phyloP scores from a whole-genome alignment of 2,113 vertebrate genomes.

The Gadus chalcogrammus region DNA sequence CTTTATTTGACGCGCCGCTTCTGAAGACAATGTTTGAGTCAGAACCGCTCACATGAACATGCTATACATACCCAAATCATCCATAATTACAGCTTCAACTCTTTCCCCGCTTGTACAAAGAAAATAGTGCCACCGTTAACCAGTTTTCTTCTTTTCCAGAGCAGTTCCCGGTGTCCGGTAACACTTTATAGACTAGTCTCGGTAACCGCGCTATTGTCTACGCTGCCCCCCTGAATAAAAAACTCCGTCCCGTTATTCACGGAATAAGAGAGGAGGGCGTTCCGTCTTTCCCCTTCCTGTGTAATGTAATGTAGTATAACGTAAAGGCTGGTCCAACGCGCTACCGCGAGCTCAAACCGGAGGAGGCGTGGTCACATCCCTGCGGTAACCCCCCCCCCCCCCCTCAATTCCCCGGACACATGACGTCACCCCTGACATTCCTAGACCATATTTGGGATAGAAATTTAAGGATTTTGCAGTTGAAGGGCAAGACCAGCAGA shows the following conservation, averaged over 20 bases:
- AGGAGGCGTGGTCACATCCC: conserved; percentile 62
- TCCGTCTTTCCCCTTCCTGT: too few relatives aligned
- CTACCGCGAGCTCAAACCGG: conserved; percentile 29
- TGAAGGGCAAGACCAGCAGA: not conserved
- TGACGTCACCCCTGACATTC: conserved; percentile 73
- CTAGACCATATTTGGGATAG: conserved; percentile 72
- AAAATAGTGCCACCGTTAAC: conserved; percentile 3
- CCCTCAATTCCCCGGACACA: conserved; percentile 52
- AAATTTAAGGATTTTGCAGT: conserved; percentile 38
- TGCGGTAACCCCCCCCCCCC: conserved; percentile 31
- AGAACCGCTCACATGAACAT: not conserved
- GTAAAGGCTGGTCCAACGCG: too few relatives aligned
- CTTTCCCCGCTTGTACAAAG: conserved; percentile 25
- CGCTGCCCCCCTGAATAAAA: too few relatives aligned
- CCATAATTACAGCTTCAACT: conserved; percentile 55
- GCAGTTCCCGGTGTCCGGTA: not conserved
- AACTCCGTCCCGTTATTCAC: too few relatives aligned
- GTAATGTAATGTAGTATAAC: too few relatives aligned
- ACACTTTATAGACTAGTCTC: not conserved
- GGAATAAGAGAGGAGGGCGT: too few relatives aligned
- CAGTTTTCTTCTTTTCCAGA: conserved; percentile 2
- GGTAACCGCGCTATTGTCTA: too few relatives aligned
- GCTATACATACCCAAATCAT: conserved; percentile 71
- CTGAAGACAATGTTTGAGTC: conserved; percentile 9
- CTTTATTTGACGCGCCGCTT: not conserved